These are phyloP conservation scores for Atrina japonica DNA, from an alignment of 2,888 invertebrate species.

Conservation along the genomic window DNA sequence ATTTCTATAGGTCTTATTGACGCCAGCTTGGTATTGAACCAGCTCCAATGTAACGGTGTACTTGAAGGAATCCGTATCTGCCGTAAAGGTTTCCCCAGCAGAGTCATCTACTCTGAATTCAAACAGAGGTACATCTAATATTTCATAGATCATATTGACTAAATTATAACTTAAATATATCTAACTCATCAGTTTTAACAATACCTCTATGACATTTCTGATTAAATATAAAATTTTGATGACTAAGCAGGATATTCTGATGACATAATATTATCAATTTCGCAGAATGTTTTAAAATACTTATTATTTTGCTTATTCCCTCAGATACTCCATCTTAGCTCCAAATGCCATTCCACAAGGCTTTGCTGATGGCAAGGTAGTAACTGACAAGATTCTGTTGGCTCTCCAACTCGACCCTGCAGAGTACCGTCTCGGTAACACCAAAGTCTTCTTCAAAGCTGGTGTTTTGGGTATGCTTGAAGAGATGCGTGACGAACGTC, in stretches of 20 bases:
- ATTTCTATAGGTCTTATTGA: slow-evolving; percentile 89
- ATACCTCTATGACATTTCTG: no score
- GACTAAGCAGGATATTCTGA: no score
- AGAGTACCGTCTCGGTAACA: slow-evolving; percentile 98
- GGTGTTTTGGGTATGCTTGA: slow-evolving; percentile 99
- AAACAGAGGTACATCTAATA: slow-evolving; percentile 94
- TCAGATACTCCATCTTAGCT: slow-evolving; percentile 97
- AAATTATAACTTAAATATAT: no score
- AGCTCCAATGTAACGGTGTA: slow-evolving; percentile 99
- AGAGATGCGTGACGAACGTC: slow-evolving; percentile 99
- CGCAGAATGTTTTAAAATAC: no score
- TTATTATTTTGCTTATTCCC: slow-evolving; percentile 23
- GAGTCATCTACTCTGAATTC: slow-evolving; percentile 99
- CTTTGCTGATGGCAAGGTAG: slow-evolving; percentile 84
- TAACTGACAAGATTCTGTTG: slow-evolving; percentile 84
- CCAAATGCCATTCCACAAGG: slow-evolving; percentile 87
- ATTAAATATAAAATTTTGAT: no score
- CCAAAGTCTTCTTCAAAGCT: slow-evolving; percentile 99
- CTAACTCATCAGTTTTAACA: not conserved
- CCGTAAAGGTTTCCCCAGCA: slow-evolving; percentile 99
- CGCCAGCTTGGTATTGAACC: slow-evolving; percentile 99
- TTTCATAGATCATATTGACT: no score
- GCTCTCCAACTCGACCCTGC: slow-evolving; percentile 91
- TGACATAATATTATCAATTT: no score
- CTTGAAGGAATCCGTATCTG: slow-evolving; percentile 99